phyloP scores from a whole-genome alignment of 2,113 vertebrate genomes.

The Syngnathus typhle region DNA sequence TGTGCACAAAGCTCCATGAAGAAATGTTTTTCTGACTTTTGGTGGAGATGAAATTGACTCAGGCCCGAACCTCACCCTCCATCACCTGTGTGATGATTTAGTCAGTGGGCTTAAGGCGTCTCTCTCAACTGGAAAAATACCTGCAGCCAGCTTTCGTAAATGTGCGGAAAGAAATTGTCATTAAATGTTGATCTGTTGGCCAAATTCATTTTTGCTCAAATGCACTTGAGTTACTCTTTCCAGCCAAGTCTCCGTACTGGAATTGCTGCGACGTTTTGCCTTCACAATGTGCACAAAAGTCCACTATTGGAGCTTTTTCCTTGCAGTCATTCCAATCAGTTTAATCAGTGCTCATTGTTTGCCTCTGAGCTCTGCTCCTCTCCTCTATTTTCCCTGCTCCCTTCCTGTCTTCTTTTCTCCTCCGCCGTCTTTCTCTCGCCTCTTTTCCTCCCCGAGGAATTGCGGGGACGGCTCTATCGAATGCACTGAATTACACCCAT shows the following conservation, averaged over 20 bases:
- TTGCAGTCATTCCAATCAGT: constrained; percentile 6
- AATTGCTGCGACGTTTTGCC: not conserved
- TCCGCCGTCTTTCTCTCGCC: constrained; percentile 35
- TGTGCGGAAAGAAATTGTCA: not conserved
- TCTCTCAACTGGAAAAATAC: constrained; percentile 4
- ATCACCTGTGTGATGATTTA: constrained; percentile 5
- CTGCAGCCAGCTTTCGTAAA: not conserved
- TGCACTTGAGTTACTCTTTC: not conserved
- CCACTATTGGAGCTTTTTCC: constrained; percentile 3
- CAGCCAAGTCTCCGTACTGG: not conserved
- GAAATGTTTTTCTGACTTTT: constrained; percentile 12
- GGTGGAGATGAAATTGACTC: constrained; percentile 4
- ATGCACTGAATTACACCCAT: constrained; percentile 60
- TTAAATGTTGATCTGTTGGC: not conserved
- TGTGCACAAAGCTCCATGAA: constrained; percentile 8
- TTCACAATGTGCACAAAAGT: constrained; percentile 5
- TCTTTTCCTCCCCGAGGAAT: constrained; percentile 41
- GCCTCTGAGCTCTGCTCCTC: constrained; percentile 4
- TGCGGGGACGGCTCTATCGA: constrained; percentile 31
- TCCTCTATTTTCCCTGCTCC: constrained; percentile 21
- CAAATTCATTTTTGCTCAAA: not conserved
- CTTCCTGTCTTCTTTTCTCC: constrained; percentile 17
- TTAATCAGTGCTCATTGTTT: constrained; percentile 12
- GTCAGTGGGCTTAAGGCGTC: not conserved
- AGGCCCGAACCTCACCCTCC: not conserved